Evolutionary conservation across 2,113 vertebrate species (phyloP).

Genomic region (Rhegmatorhina hoffmannsi): DNA sequence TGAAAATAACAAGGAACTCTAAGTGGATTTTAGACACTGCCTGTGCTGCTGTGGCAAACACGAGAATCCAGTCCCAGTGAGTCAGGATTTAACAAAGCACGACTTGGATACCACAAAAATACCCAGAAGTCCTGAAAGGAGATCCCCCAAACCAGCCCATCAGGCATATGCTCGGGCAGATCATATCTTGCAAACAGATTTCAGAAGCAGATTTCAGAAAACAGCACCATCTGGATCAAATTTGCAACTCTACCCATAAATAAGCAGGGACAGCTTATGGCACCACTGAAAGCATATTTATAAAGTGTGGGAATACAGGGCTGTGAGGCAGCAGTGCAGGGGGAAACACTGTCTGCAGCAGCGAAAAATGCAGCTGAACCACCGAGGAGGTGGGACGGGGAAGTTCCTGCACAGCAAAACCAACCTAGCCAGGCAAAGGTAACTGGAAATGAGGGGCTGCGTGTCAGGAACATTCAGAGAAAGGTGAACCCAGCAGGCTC

Average conservation of each 20-base stretch:
- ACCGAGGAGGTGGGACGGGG: neutral
- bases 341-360: neutral
- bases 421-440: neutral
- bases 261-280: constrained; percentile 38
- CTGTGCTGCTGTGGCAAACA: neutral
- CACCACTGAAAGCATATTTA: constrained; percentile 30
- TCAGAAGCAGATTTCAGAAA: constrained; percentile 73
- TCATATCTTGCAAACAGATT: constrained; percentile 77
- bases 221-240: constrained; percentile 83
- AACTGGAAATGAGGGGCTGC: neutral
- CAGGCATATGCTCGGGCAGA: constrained; percentile 73
- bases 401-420: neutral
- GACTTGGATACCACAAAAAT: neutral
- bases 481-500: neutral
- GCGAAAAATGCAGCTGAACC: neutral
- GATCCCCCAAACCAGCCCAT: constrained; percentile 34
- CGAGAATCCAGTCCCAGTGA: neutral
- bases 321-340: neutral
- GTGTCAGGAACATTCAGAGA: neutral
- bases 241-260: constrained; percentile 70
- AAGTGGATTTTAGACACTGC: neutral
- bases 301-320: neutral
- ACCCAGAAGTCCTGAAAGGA: constrained; percentile 42
- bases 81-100: neutral
- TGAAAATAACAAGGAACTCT: neutral